A percentile compares a stretch with the other conserved stretches of the same genome.
phyloP scores from a whole-genome alignment of 2,113 vertebrate species.

The Caranx melampygus region DNA sequence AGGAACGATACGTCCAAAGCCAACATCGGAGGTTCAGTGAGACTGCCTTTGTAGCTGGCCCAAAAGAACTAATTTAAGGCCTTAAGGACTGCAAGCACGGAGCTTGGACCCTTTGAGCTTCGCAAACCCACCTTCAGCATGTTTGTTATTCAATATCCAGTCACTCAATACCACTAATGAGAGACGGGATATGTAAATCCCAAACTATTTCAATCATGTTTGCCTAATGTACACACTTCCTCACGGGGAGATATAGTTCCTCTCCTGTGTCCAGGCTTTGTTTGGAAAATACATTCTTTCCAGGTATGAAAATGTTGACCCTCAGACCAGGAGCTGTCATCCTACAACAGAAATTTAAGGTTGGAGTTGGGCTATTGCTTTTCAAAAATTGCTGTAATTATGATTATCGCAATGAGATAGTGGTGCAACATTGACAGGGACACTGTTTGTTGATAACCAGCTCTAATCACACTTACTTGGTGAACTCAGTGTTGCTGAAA shows the following conservation, averaged over 20 bases:
- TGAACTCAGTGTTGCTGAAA: not conserved
- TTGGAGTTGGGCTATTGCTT: not conserved
- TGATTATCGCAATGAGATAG: slow-evolving; percentile 1
- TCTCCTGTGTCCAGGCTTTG: slow-evolving; percentile 41
- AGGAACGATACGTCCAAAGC: slow-evolving; percentile 78
- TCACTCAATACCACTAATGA: slow-evolving; percentile 72
- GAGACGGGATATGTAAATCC: slow-evolving; percentile 74
- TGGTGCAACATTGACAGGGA: not conserved
- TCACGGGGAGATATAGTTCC: slow-evolving; percentile 34
- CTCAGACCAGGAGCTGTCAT: slow-evolving; percentile 5
- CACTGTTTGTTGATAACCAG: not conserved
- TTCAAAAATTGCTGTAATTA: slow-evolving; percentile 9
- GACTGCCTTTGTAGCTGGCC: slow-evolving; percentile 75
- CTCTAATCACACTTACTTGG: not conserved
- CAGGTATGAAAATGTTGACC: slow-evolving; percentile 49
- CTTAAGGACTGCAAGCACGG: slow-evolving; percentile 51
- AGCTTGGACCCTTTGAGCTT: slow-evolving; percentile 58
- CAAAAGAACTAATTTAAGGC: slow-evolving; percentile 63
- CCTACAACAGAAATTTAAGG: slow-evolving; percentile 14
- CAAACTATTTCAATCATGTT: slow-evolving; percentile 66
- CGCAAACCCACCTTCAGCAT: slow-evolving; percentile 66
- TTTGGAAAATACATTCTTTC: slow-evolving; percentile 59
- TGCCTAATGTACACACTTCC: slow-evolving; percentile 60
- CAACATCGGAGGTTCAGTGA: slow-evolving; percentile 74
- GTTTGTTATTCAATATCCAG: slow-evolving; percentile 78